Base-by-base conservation (phyloP, 1,140 invertebrate genomes). In the Thrips palmi region DNA sequence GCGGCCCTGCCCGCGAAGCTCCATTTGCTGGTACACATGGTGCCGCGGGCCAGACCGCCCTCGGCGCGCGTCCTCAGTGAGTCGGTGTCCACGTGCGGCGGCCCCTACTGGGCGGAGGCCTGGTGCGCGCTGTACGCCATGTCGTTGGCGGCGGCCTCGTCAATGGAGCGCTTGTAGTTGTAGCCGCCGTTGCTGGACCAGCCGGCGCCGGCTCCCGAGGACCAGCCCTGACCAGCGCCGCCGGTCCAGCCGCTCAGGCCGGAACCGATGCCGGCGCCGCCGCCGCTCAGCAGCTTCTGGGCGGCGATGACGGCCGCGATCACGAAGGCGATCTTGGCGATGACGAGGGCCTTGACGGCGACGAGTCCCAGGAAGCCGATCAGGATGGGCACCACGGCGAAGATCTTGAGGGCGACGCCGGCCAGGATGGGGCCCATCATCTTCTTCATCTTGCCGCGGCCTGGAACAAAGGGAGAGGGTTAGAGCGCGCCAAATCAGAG, bases 261-360 rank as follows among this genome's bases (percentile, higher is more conserved):
- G 17, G 49, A 36, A 2, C 43, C 49, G 14, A 41, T 29, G 18
- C 40, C 24, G 14, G 44, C 44, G 23, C 49, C 49, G 11, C 65
- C 62, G 3, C 63, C 61, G 22, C 65, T 60, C 41, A 76, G 57
- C 30, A 78, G 59, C 47, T 70, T 77, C 43, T 78, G 76, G 46
- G 77, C 62, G 1, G 68, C 68, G 11, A 80, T 46, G 8, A 77
- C 55, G 0, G 69, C 65, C 17, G 74, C 75, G 15, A 77, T 54
- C 25, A 81, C 50, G 38, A 83, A 68, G 3, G 79, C 79, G 25
- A 82, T 55, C 52, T 81, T 83, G 25, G 76, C 71, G 4, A 81
- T 63, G 28, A 81, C 59, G 12, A 81, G 55, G 12, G 79, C 77
- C 54, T 82, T 82, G 23, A 69, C 57, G n/a, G 74, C 70, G 41